Evolutionary conservation across 64 coral and sea anemone species (phyloP).

Genomic region (Pocillopora damicornis): DNA sequence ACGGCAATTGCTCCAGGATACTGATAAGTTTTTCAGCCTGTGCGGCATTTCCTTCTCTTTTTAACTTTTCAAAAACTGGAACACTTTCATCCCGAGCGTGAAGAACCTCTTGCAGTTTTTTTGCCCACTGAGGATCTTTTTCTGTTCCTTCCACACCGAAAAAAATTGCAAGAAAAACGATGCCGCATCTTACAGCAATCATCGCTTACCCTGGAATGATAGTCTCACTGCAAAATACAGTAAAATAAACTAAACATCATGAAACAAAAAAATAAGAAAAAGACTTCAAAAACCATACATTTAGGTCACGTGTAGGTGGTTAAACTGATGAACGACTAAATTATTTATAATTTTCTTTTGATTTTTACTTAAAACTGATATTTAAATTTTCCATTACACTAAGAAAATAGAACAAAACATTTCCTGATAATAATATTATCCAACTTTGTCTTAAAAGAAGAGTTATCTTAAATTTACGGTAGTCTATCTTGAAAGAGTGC

Average conservation of each 20-base stretch:
- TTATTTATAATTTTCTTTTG: too few species aligned
- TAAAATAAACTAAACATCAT: neutral
- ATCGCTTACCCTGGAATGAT: neutral
- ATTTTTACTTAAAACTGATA: too few species aligned
- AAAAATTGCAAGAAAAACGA: neutral
- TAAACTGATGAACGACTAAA: too few species aligned
- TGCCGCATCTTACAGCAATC: neutral
- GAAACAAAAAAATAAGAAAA: too few species aligned
- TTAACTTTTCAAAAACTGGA: neutral
- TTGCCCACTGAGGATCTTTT: constrained; percentile 4
- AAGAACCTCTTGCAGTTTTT: constrained; percentile 25
- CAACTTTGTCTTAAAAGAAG: too few species aligned
- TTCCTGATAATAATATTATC: too few species aligned
- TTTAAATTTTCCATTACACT: too few species aligned
- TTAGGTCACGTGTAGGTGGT: too few species aligned
- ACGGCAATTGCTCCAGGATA: neutral
- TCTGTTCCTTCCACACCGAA: neutral
- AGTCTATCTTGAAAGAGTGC: too few species aligned
- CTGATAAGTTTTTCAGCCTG: neutral
- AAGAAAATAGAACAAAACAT: too few species aligned
- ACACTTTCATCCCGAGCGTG: neutral
- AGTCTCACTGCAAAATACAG: neutral
- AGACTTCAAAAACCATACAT: too few species aligned
- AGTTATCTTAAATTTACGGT: too few species aligned
- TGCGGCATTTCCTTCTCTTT: neutral